phyloP scores from a whole-genome alignment of 2,888 invertebrate species.

The Caenorhabditis sp. region DNA sequence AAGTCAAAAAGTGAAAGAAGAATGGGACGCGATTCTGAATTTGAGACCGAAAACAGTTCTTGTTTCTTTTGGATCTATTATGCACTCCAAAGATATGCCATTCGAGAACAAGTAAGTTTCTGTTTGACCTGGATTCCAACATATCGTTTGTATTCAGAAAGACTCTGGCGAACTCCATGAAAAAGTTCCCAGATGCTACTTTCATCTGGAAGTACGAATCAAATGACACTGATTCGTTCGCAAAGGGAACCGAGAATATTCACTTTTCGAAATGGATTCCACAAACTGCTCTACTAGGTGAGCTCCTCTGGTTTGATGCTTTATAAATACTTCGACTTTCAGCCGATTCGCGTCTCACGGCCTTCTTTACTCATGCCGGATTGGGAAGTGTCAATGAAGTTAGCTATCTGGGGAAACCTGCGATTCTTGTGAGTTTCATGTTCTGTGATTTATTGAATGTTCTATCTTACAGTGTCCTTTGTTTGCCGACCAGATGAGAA shows the following conservation, averaged over 20 bases:
- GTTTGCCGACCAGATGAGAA: constrained; percentile 67
- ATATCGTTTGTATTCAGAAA: too few species aligned
- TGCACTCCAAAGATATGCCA: constrained; percentile 51
- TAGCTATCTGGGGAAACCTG: constrained; percentile 52
- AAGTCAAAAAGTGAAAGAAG: constrained; percentile 36
- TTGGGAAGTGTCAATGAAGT: constrained; percentile 62
- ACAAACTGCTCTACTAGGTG: constrained; percentile 72
- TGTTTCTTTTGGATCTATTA: constrained; percentile 57
- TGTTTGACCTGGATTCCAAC: neutral
- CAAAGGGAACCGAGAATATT: constrained; percentile 65
- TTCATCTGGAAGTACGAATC: constrained; percentile 75
- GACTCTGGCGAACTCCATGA: constrained; percentile 42
- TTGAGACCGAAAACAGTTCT: constrained; percentile 41
- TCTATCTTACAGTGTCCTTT: constrained; percentile 54
- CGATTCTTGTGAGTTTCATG: constrained; percentile 38
- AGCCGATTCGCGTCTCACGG: constrained; percentile 54
- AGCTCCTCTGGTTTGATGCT: too few species aligned
- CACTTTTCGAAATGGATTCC: constrained; percentile 73
- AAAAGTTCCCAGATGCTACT: constrained; percentile 64
- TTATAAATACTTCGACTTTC: constrained; percentile 15
- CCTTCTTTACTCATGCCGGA: constrained; percentile 62
- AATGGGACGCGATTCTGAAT: constrained; percentile 48
- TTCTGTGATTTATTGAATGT: neutral
- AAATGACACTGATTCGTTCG: constrained; percentile 47
- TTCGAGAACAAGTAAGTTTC: constrained; percentile 26